Evolutionary conservation across 2,888 invertebrate species (phyloP).

Genomic region (Steinernema scapterisci): DNA sequence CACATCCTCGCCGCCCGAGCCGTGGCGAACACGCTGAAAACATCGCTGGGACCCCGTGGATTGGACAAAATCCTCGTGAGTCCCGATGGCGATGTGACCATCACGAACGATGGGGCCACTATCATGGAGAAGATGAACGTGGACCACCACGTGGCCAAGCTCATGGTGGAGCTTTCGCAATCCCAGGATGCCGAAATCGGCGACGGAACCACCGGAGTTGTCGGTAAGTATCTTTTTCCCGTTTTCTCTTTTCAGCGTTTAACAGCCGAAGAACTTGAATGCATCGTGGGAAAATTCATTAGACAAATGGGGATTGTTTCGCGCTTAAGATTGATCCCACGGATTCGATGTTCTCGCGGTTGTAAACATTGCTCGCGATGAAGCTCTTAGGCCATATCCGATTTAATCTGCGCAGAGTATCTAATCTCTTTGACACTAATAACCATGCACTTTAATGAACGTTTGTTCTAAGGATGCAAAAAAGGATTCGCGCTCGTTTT

Average conservation of each 20-base stretch:
- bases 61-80: conserved; percentile 97
- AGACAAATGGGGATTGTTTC: no score
- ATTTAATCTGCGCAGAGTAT: background rate
- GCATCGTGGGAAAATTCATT: no score
- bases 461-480: background rate
- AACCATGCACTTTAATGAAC: background rate
- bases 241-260: background rate
- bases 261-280: no score
- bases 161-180: conserved; percentile 95
- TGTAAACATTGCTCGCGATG: no score
- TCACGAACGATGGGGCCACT: conserved; percentile 99
- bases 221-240: conserved; percentile 71
- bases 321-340: no score
- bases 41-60: conserved; percentile 93
- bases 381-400: conserved; percentile 14
- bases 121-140: conserved; percentile 98
- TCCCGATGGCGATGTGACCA: conserved; percentile 92
- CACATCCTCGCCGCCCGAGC: conserved; percentile 95
- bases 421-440: background rate
- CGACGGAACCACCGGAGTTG: conserved; percentile 98
- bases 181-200: conserved; percentile 99
- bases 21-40: conserved; percentile 85
- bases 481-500: background rate
- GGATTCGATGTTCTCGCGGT: no score
- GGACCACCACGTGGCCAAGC: conserved; percentile 94